Evolutionary conservation across 2,113 vertebrate genomes (phyloP).

Genomic region (Otocyon megalotis): DNA sequence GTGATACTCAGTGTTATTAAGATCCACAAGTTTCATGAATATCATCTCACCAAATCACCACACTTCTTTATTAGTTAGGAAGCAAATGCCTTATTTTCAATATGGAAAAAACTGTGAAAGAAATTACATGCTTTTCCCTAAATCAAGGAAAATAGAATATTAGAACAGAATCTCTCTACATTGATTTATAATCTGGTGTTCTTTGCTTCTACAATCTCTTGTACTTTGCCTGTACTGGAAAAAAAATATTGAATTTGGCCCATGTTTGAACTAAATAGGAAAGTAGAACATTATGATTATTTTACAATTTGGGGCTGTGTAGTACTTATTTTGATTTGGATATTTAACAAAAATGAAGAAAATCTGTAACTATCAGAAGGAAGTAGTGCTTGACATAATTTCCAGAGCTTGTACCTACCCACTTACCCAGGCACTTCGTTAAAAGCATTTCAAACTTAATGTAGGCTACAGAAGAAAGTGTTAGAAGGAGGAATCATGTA

Average conservation of each 20-base stretch:
- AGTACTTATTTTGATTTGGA: constrained; percentile 54
- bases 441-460: constrained; percentile 31
- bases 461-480: not conserved
- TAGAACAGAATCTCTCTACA: not conserved
- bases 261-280: not conserved
- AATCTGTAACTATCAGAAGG: not conserved
- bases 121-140: not conserved
- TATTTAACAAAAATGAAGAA: constrained; percentile 15
- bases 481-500: not conserved
- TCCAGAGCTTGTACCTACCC: not conserved
- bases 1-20: not conserved
- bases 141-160: not conserved
- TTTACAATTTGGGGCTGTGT: not conserved
- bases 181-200: not conserved
- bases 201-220: not conserved
- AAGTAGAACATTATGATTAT: constrained; percentile 38
- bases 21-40: not conserved
- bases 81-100: not conserved
- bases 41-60: not conserved
- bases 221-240: constrained; percentile 3
- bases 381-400: not conserved
- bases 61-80: not conserved
- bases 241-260: constrained; percentile 22
- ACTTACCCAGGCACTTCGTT: not conserved
- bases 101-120: not conserved